Evolutionary conservation across 2,113 vertebrate genomes (phyloP).

Genomic region (Cariama cristata): DNA sequence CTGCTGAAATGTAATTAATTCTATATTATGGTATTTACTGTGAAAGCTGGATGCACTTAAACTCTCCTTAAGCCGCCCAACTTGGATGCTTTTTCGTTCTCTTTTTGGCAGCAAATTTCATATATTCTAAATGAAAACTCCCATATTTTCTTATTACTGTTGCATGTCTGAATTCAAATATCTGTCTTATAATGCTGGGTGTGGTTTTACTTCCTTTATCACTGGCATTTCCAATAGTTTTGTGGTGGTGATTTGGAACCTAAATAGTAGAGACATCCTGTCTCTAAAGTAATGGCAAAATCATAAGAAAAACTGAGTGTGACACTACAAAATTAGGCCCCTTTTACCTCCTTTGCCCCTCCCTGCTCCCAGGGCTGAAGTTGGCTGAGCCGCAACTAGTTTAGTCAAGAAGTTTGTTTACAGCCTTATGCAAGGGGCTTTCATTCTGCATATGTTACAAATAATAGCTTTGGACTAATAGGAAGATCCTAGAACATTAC

Average conservation of each 20-base stretch:
- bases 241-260: background rate
- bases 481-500: slow-evolving; percentile 8
- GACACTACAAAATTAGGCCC: background rate
- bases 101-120: background rate
- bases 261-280: background rate
- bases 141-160: background rate
- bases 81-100: background rate
- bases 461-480: slow-evolving; percentile 25
- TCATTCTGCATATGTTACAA: slow-evolving; percentile 31
- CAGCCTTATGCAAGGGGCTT: background rate
- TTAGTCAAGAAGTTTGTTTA: background rate
- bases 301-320: background rate
- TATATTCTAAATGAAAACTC: background rate
- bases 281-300: background rate
- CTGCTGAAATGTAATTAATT: background rate
- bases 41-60: background rate
- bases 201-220: slow-evolving; percentile 12
- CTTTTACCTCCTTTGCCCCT: background rate
- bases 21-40: background rate
- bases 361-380: background rate
- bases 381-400: background rate
- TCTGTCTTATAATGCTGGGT: background rate
- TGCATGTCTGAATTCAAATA: background rate
- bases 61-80: background rate
- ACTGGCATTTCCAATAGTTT: background rate